phyloP scores from a whole-genome alignment of 2,888 invertebrate genomes.

The Barypeithes pellucidus region DNA sequence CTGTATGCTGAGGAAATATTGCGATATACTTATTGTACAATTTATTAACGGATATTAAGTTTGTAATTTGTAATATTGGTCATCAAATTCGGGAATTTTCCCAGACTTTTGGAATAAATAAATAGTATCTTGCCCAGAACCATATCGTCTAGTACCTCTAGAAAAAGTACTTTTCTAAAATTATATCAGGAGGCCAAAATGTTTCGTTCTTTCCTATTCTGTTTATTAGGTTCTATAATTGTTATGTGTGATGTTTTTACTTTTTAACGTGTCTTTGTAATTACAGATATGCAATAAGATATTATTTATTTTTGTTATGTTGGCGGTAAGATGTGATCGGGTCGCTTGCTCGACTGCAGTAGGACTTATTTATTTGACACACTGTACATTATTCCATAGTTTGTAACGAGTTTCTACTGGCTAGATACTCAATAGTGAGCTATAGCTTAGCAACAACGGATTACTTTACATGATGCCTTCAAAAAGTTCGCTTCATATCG shows the following conservation, averaged over 20 bases:
- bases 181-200: too few relatives aligned
- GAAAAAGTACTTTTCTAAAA: too few relatives aligned
- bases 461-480: neutral
- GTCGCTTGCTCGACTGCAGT: slow-evolving; percentile 54
- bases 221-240: neutral
- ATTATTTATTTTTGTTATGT: slow-evolving; percentile 58
- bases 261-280: slow-evolving; percentile 11
- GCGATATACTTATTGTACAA: too few relatives aligned
- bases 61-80: too few relatives aligned
- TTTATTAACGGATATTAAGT: too few relatives aligned
- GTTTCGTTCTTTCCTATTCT: too few relatives aligned
- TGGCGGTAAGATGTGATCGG: slow-evolving; percentile 43
- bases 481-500: too few relatives aligned
- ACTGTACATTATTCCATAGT: slow-evolving; percentile 65
- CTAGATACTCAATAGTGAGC: slow-evolving; percentile 48
- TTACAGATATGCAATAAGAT: slow-evolving; percentile 46
- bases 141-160: too few relatives aligned
- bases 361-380: slow-evolving; percentile 59
- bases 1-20: too few relatives aligned
- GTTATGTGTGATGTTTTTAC: neutral
- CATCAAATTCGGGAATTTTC: too few relatives aligned
- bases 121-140: too few relatives aligned
- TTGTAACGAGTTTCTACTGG: slow-evolving; percentile 56
- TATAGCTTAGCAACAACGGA: slow-evolving; percentile 37
- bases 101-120: too few relatives aligned